Evolutionary conservation across 2,797 vertebrate genomes (phyloP).

Genomic region (Rhodeus uyekii): DNA sequence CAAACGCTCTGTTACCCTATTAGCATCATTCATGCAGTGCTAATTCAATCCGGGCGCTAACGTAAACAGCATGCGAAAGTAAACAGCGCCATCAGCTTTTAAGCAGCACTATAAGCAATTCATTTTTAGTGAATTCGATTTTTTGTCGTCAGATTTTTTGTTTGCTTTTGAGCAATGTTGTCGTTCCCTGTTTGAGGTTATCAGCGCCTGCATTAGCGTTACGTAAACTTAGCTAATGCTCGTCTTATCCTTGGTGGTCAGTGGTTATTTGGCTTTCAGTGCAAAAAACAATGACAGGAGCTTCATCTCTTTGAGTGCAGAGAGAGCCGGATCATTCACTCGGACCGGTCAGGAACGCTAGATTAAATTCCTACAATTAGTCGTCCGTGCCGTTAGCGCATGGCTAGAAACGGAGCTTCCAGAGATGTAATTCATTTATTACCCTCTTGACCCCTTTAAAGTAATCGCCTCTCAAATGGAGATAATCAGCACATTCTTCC

Average conservation of each 20-base stretch:
- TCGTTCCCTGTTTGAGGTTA: neutral
- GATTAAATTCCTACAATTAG: conserved; percentile 33
- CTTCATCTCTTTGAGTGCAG: conserved; percentile 45
- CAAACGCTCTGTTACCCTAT: neutral
- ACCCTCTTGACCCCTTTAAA: conserved; percentile 71
- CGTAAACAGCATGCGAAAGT: neutral
- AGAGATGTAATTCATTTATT: conserved; percentile 71
- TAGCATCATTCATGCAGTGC: neutral
- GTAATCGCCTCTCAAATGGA: conserved; percentile 72
- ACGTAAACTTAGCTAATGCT: conserved; percentile 35
- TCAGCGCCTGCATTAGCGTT: conserved; percentile 22
- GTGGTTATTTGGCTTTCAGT: conserved; percentile 45
- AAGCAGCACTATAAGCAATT: no score
- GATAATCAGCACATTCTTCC: conserved; percentile 70
- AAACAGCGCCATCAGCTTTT: neutral
- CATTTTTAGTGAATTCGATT: neutral
- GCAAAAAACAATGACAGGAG: conserved; percentile 48
- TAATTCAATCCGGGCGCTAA: neutral
- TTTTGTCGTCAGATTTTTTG: neutral
- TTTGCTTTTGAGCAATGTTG: conserved; percentile 2
- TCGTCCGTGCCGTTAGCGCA: conserved; percentile 40
- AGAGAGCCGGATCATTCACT: neutral
- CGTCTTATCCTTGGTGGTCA: conserved; percentile 36
- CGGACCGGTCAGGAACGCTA: neutral
- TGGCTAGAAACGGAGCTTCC: conserved; percentile 68